Base-by-base conservation (phyloP, 2,888 invertebrate species). In the Luperina testacea region DNA sequence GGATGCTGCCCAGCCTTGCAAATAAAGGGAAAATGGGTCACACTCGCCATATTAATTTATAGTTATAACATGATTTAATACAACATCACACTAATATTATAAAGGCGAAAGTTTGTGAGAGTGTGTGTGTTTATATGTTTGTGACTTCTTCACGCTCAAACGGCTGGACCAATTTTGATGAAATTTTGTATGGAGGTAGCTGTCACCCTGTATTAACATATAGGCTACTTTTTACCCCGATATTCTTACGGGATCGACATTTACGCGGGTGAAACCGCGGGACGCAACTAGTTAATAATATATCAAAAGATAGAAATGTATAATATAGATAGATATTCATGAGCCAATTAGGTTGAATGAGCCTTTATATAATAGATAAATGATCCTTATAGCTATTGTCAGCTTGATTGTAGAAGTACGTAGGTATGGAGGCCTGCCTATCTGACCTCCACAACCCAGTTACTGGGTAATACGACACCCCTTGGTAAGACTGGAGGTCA, bases 11-110 rank as follows among this genome's bases (percentile, higher is more conserved):
- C 82, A 78, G 64, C 27, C 53, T 72, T 65, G 72, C 64, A 65
- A 72, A 77, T 61, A 38, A 72, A 82, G 20, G 24, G 24, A 64
- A 81, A 57, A 48, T 72, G 65, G 82, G 78, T 61, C 81, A 72
- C 81, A 72, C 53, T 64, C 69, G 20, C 72, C 42, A 70, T 38
- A 61, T 72, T 64, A 20, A 69, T 69, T 59, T 51, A 48, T 48
- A 5, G 48, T 15, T 69, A 68, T 82, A 32, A 64, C 6, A 68
- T 67, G 32, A 69, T 80, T 64, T 51, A 61, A 61, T 71, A 42
- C 8, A 71, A 51, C 24, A 32, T 32, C 32, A 32, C 32, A 32
- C 32, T 32, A 32, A 32, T 32, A 32, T 32, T 32, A 32, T 32
- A 32, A 32, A 32, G 32, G 32, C 32, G 32, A 32, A 32, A 32